Evolutionary conservation across 2,113 vertebrate species (phyloP).

Genomic region (Athene cunicularia): DNA sequence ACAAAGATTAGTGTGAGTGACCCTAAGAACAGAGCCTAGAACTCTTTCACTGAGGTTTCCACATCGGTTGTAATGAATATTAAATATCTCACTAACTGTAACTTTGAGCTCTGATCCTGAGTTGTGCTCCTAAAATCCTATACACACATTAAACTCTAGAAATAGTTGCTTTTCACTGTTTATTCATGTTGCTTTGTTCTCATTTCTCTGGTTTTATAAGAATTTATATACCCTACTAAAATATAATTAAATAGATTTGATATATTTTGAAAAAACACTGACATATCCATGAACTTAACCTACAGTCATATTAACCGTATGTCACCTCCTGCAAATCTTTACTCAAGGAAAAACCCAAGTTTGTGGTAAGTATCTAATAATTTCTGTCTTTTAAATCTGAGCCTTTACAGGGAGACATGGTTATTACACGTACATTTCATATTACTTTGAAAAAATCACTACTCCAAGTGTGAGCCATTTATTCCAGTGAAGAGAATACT

Average conservation of each 20-base stretch:
- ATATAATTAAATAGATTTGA: background rate
- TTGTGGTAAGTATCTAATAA: background rate
- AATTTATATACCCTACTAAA: background rate
- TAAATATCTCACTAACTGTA: background rate
- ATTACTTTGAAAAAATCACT: background rate
- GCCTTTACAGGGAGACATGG: background rate
- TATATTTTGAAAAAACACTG: background rate
- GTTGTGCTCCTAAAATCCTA: background rate
- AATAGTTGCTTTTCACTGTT: background rate
- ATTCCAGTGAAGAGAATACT: background rate
- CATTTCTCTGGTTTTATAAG: background rate
- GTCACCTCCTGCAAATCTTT: background rate
- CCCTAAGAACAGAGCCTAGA: background rate
- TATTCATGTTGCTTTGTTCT: background rate
- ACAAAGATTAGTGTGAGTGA: background rate
- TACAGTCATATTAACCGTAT: background rate
- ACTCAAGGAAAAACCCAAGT: background rate
- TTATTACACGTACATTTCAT: background rate
- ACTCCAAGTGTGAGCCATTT: background rate
- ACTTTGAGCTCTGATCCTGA: background rate
- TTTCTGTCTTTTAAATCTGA: background rate
- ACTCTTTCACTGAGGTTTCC: background rate
- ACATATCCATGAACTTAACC: background rate
- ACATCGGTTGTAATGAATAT: background rate
- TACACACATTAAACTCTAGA: background rate